Conservation (phyloP, 1,140 invertebrate species). For the Halictus rubicundus region DNA sequence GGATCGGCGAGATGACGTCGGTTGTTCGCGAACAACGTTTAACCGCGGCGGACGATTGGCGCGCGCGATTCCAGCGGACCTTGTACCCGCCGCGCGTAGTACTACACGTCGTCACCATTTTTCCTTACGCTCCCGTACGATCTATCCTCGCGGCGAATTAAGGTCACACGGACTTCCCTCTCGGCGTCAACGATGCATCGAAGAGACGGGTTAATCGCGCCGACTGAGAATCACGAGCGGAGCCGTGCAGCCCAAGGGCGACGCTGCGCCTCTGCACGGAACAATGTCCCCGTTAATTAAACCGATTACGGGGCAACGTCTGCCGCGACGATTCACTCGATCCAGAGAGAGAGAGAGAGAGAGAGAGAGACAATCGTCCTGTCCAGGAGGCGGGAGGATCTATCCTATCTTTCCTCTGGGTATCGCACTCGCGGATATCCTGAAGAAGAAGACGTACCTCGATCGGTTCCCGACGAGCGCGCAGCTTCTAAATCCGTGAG, state of each 20-base stretch:
- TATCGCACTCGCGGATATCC: no score
- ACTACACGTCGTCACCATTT: no score
- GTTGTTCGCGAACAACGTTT: no score
- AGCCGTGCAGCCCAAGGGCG: not conserved
- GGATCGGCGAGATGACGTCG: no score
- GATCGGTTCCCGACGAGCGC: slow-evolving; percentile 1
- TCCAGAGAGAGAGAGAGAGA: no score
- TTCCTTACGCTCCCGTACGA: no score
- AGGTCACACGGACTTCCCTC: not conserved
- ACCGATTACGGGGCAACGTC: not conserved
- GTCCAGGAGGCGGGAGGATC: no score
- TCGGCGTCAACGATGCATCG: not conserved
- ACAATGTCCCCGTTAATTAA: not conserved
- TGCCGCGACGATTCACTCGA: not conserved
- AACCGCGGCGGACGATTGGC: no score
- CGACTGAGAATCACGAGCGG: not conserved
- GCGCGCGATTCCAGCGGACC: no score
- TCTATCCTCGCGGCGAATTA: not conserved
- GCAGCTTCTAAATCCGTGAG: not conserved
- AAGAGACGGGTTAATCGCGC: not conserved
- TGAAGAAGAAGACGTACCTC: slow-evolving; percentile 14
- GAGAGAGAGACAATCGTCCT: no score
- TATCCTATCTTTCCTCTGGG: not conserved
- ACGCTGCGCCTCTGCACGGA: not conserved
- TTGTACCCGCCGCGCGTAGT: no score